Evolutionary conservation across 2,113 vertebrate species (phyloP).

Genomic region (Raja brachyura): DNA sequence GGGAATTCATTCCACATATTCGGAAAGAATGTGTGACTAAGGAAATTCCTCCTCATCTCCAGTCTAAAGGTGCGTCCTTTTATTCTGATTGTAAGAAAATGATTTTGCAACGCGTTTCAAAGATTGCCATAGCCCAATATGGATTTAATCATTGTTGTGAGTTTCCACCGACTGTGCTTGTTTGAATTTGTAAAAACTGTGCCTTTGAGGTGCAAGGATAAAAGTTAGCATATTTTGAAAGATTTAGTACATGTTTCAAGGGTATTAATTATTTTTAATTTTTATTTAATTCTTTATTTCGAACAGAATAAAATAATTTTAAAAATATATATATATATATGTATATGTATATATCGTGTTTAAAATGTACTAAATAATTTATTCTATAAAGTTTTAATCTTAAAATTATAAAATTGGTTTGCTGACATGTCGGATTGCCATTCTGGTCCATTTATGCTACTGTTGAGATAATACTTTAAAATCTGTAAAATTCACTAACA

Average conservation of each 20-base stretch:
- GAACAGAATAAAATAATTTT: no score
- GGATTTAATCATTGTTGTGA: neutral
- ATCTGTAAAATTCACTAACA: neutral
- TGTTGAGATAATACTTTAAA: neutral
- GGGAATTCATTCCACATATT: no score
- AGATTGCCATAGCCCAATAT: neutral
- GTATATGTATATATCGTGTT: neutral
- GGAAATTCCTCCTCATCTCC: no score
- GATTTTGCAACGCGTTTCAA: no score
- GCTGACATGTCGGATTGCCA: no score
- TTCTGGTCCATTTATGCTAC: neutral
- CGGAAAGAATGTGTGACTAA: no score
- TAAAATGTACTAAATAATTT: no score
- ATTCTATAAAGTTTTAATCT: neutral
- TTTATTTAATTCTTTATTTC: no score
- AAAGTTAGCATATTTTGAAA: neutral
- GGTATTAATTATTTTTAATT: no score
- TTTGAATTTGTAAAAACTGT: neutral
- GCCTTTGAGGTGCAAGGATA: neutral
- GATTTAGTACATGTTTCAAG: neutral
- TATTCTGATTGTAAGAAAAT: neutral
- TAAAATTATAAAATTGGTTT: neutral
- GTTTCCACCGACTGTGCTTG: neutral
- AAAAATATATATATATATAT: no score
- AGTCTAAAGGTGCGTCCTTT: no score